Conservation (phyloP, 2,888 invertebrate species). For the Iselma pallidipennis region DNA sequence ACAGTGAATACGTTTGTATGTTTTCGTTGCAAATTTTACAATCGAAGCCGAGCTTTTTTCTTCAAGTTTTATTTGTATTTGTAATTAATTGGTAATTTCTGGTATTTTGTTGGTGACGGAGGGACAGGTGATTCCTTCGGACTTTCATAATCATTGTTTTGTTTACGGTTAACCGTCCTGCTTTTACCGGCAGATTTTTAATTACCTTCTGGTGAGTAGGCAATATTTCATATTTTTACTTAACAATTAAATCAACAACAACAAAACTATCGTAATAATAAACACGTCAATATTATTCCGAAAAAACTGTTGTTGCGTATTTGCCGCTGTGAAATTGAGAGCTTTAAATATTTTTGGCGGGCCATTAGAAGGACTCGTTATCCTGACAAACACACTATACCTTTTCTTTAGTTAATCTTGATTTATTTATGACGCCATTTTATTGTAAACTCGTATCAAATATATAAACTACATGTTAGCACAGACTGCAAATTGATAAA, state of each 20-base stretch:
- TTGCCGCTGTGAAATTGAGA: background rate
- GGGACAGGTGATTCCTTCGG: no score
- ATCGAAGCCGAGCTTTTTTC: conserved; percentile 25
- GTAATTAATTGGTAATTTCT: conserved; percentile 9
- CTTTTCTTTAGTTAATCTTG: conserved; percentile 8
- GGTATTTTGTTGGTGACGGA: conserved; percentile 4
- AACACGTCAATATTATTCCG: background rate
- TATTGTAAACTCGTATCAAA: conserved; percentile 24
- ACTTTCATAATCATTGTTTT: conserved; percentile 12
- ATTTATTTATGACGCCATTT: conserved; percentile 29
- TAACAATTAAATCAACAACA: conserved; percentile 1
- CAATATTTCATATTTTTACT: conserved; percentile 2
- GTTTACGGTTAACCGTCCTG: conserved; percentile 5
- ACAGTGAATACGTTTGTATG: background rate
- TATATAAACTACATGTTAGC: conserved; percentile 14
- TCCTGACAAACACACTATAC: no score
- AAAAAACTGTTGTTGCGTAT: no score
- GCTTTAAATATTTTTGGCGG: background rate
- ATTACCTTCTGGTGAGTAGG: conserved; percentile 20
- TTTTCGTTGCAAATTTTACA: background rate
- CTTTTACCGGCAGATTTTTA: conserved; percentile 10
- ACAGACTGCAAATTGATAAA: conserved; percentile 31
- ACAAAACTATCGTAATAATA: background rate
- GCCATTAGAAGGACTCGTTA: background rate
- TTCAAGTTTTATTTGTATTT: conserved; percentile 29